Conservation (phyloP, 2,888 invertebrate genomes). For the Incurvaria masculella region DNA sequence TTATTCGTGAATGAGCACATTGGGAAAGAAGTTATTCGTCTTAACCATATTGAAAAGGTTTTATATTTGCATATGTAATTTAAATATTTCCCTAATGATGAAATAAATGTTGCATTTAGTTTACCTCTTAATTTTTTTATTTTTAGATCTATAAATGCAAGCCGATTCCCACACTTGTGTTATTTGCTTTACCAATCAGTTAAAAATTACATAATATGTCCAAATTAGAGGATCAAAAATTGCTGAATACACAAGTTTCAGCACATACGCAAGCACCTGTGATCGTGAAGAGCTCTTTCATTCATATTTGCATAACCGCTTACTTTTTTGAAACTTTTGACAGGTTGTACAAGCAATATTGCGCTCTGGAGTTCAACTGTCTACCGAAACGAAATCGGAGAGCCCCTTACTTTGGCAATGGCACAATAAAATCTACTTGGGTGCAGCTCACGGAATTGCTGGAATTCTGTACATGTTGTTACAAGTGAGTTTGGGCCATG, state of each 20-base stretch:
- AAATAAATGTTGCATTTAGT: too few relatives aligned
- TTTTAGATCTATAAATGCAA: too few relatives aligned
- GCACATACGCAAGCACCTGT: too few relatives aligned
- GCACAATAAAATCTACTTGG: conserved; percentile 84
- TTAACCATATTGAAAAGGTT: conserved; percentile 59
- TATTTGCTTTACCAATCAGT: too few relatives aligned
- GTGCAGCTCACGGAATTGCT: conserved; percentile 86
- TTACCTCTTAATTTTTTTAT: too few relatives aligned
- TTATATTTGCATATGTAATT: conserved; percentile 5
- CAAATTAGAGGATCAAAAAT: too few relatives aligned
- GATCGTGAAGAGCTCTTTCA: too few relatives aligned
- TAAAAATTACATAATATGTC: too few relatives aligned
- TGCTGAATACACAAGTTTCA: too few relatives aligned
- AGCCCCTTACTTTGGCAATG: conserved; percentile 80
- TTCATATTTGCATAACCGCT: background rate
- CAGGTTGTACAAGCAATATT: conserved; percentile 64
- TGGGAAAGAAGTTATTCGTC: conserved; percentile 56
- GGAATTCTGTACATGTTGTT: conserved; percentile 83
- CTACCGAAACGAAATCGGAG: conserved; percentile 48
- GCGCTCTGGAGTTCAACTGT: conserved; percentile 60
- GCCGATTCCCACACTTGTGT: too few relatives aligned
- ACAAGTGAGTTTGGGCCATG: conserved; percentile 67
- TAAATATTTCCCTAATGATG: too few relatives aligned
- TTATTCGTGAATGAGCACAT: conserved; percentile 69
- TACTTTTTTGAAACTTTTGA: conserved; percentile 12